Percentiles rank a stretch among this genome's conserved stretches.
Evolutionary conservation across 2,797 vertebrate genomes (phyloP).

Genomic region (Darevskia nairensis): DNA sequence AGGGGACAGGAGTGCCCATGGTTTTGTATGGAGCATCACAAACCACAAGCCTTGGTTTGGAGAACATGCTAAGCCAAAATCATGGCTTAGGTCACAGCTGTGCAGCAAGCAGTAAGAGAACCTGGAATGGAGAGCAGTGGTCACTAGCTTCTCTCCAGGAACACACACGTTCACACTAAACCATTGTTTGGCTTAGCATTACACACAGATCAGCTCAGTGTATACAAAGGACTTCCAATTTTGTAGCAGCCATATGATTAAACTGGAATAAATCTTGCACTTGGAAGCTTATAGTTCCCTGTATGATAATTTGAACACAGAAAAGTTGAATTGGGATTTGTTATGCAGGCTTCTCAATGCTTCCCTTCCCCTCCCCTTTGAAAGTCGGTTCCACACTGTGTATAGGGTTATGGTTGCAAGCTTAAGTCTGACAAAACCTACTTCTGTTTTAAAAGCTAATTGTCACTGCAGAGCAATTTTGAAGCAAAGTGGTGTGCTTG

Average conservation of each 20-base stretch:
- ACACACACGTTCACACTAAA: too few species aligned
- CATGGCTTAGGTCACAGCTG: too few species aligned
- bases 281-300: conserved; percentile 41
- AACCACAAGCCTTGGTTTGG: too few species aligned
- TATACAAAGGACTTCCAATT: not conserved
- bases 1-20: too few species aligned
- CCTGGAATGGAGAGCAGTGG: too few species aligned
- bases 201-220: not conserved
- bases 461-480: conserved; percentile 68
- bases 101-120: too few species aligned
- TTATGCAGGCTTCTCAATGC: conserved; percentile 34
- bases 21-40: too few species aligned
- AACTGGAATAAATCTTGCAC: conserved; percentile 49
- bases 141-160: too few species aligned
- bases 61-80: too few species aligned
- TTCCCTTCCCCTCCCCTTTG: conserved; percentile 45
- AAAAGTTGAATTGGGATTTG: conserved; percentile 55
- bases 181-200: too few species aligned
- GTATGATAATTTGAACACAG: conserved; percentile 48
- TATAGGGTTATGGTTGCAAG: conserved; percentile 42
- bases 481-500: conserved; percentile 68
- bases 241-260: conserved; percentile 17
- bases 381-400: conserved; percentile 56
- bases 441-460: conserved; percentile 69
- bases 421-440: conserved; percentile 61